Evolutionary conservation across 1,140 invertebrate species (phyloP).

Genomic region (Orchesella cincta): DNA sequence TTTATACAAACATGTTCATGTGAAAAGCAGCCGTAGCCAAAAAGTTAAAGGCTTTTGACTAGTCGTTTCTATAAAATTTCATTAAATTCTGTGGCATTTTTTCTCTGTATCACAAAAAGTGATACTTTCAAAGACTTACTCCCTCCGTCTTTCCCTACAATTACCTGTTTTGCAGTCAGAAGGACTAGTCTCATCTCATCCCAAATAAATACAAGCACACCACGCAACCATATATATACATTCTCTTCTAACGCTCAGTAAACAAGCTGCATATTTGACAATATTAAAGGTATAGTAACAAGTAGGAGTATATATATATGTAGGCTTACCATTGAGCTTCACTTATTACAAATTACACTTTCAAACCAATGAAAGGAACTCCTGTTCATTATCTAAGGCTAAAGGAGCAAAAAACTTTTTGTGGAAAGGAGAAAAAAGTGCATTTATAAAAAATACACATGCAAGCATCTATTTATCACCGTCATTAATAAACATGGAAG

Average conservation of each 20-base stretch:
- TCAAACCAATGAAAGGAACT: background rate
- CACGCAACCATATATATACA: background rate
- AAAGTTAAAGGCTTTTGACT: background rate
- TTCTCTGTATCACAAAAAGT: background rate
- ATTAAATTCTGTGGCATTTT: background rate
- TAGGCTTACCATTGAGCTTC: background rate
- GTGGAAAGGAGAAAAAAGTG: background rate
- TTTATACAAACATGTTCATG: background rate
- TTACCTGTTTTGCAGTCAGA: background rate
- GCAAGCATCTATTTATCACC: background rate
- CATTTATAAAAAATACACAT: background rate
- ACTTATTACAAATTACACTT: background rate
- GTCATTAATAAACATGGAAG: background rate
- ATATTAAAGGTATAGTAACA: too few species aligned
- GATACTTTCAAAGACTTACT: background rate
- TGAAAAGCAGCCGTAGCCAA: background rate
- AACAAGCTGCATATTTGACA: background rate
- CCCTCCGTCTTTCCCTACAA: background rate
- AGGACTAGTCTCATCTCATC: background rate
- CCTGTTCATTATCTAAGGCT: background rate
- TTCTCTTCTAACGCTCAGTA: background rate
- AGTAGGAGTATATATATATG: too few species aligned
- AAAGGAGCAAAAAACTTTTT: background rate
- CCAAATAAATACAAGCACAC: background rate
- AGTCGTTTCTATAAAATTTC: background rate